phyloP scores from a whole-genome alignment of 2,888 invertebrate species.

The Drosophila quinaria region DNA sequence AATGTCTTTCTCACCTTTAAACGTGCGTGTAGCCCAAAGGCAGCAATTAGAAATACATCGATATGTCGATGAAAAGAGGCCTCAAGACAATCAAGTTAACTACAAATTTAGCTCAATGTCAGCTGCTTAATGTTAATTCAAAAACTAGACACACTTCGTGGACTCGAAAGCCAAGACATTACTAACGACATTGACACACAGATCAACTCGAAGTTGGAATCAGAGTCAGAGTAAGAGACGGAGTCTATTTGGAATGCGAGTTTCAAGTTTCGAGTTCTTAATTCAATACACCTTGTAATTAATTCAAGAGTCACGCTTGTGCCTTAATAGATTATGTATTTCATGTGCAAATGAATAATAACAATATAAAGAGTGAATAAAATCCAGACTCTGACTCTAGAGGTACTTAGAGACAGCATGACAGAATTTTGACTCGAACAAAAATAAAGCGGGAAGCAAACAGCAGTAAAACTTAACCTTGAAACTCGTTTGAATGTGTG shows the following conservation, averaged over 20 bases:
- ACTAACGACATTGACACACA: constrained; percentile 39
- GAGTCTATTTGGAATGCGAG: constrained; percentile 4
- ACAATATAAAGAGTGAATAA: constrained; percentile 9
- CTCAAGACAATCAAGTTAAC: constrained; percentile 18
- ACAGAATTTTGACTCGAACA: constrained; percentile 29
- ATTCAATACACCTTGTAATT: constrained; percentile 43
- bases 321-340: constrained; percentile 22
- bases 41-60: constrained; percentile 32
- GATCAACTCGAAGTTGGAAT: constrained; percentile 12
- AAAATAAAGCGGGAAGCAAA: constrained; percentile 63
- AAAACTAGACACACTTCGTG: constrained; percentile 28
- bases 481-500: constrained; percentile 58
- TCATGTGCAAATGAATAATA: constrained; percentile 17
- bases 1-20: constrained; percentile 2
- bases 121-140: constrained; percentile 61
- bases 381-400: constrained; percentile 5
- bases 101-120: constrained; percentile 77
- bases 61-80: constrained; percentile 34
- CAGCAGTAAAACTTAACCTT: constrained; percentile 68
- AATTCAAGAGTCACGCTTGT: constrained; percentile 54
- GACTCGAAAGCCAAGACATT: constrained; percentile 32
- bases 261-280: constrained; percentile 39
- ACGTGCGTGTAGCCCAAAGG: constrained; percentile 26
- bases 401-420: constrained; percentile 31
- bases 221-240: neutral